Percentiles rank a stretch among this genome's conserved stretches.
Conservation (phyloP, 2,888 invertebrate genomes). For the Tiliacea citrago region DNA sequence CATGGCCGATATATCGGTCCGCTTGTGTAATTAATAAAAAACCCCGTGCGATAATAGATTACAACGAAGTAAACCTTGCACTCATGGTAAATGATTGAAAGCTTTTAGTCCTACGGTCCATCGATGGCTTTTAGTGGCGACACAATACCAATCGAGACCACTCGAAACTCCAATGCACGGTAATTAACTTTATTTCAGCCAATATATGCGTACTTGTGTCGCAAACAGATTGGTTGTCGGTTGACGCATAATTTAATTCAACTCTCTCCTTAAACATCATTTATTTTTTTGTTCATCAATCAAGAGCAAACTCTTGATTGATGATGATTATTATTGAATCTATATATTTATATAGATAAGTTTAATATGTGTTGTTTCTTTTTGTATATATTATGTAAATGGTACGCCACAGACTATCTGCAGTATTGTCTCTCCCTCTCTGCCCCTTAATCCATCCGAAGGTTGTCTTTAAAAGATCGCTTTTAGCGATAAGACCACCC, state of each 20-base stretch:
- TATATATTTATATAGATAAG: too few species aligned
- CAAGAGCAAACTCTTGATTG: too few species aligned
- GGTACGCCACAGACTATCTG: not conserved
- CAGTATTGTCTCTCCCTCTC: too few species aligned
- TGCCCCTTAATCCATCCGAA: too few species aligned
- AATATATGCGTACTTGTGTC: constrained; percentile 4
- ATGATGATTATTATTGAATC: too few species aligned
- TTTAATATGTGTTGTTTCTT: too few species aligned
- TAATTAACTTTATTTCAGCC: constrained; percentile 42
- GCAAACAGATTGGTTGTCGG: constrained; percentile 12
- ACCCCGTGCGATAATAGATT: constrained; percentile 19
- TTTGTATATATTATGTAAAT: too few species aligned
- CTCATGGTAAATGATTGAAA: constrained; percentile 39
- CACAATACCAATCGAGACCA: constrained; percentile 38
- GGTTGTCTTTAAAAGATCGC: too few species aligned
- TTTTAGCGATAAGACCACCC: too few species aligned
- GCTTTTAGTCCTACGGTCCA: constrained; percentile 38
- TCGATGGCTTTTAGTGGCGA: constrained; percentile 47
- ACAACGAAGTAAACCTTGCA: constrained; percentile 12
- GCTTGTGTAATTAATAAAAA: constrained; percentile 14
- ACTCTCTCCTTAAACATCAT: too few species aligned
- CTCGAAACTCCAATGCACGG: constrained; percentile 26
- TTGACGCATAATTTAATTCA: not conserved
- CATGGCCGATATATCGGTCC: not conserved
- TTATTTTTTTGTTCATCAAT: too few species aligned